Evolutionary conservation across 2,113 vertebrate species (phyloP).

Genomic region (Passer domesticus): DNA sequence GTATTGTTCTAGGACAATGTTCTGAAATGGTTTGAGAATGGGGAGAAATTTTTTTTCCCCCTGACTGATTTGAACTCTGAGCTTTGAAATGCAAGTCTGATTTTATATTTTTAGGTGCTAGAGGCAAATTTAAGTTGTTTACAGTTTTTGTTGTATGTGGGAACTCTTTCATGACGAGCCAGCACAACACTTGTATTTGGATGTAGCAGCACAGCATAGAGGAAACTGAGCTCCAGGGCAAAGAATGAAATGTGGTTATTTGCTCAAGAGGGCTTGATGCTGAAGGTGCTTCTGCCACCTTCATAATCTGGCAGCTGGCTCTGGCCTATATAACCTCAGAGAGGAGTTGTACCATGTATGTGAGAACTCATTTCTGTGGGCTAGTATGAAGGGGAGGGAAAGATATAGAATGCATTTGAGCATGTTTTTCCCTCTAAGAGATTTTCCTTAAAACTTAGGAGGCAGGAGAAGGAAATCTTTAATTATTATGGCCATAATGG

Average conservation of each 20-base stretch:
- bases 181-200: background rate
- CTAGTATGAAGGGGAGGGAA: fast-evolving
- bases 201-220: background rate
- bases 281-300: background rate
- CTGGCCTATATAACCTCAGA: background rate
- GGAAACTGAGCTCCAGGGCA: background rate
- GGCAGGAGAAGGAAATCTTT: background rate
- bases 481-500: background rate
- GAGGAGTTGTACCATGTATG: fast-evolving
- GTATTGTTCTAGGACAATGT: background rate
- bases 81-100: background rate
- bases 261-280: background rate
- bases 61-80: background rate
- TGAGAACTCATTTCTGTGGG: background rate
- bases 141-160: background rate
- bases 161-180: background rate
- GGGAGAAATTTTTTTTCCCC: background rate
- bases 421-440: background rate
- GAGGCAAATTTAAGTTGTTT: background rate
- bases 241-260: background rate
- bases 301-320: background rate
- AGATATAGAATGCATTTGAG: background rate
- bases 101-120: background rate
- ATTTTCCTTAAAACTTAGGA: background rate
- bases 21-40: background rate